These are phyloP conservation scores for Sinocyclocheilus grahami DNA, from an alignment of 2,113 vertebrate genomes.

Conservation along the genomic window DNA sequence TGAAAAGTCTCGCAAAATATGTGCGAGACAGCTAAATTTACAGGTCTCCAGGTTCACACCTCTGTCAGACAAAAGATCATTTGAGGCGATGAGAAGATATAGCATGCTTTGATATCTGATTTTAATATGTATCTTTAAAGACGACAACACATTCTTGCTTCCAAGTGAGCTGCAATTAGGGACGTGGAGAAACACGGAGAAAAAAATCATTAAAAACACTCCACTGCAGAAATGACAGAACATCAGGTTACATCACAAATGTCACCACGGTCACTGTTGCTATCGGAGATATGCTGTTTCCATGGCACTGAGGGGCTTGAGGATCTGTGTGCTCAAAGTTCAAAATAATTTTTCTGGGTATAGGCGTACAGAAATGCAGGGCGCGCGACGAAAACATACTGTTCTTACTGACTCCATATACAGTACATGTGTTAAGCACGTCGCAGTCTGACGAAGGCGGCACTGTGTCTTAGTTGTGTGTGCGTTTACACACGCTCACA, in stretches of 20 bases:
- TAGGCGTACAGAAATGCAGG: conserved; percentile 11
- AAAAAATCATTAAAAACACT: background rate
- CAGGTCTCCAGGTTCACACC: conserved; percentile 15
- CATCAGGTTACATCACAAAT: conserved; percentile 41
- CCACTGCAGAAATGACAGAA: conserved; percentile 29
- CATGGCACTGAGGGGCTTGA: conserved; percentile 41
- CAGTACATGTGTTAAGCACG: background rate
- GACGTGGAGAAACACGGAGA: background rate
- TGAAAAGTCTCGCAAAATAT: background rate
- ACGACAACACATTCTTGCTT: background rate
- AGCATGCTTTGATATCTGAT: background rate
- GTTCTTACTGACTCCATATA: conserved; percentile 8
- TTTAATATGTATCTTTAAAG: background rate
- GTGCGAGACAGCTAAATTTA: conserved; percentile 26
- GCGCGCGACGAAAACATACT: background rate
- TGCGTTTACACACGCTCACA: background rate
- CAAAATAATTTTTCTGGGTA: conserved; percentile 34
- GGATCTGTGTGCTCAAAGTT: conserved; percentile 27
- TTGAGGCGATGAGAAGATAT: background rate
- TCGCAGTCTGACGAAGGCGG: background rate
- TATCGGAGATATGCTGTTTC: conserved; percentile 42
- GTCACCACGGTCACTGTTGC: conserved; percentile 41
- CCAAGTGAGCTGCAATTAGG: background rate
- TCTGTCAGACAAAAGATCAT: conserved; percentile 9
- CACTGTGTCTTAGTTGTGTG: background rate